Evolutionary conservation across 2,888 invertebrate species (phyloP), one percentile per base, ranked within the genome.

Genomic region (Aspidiotus destructor): DNA sequence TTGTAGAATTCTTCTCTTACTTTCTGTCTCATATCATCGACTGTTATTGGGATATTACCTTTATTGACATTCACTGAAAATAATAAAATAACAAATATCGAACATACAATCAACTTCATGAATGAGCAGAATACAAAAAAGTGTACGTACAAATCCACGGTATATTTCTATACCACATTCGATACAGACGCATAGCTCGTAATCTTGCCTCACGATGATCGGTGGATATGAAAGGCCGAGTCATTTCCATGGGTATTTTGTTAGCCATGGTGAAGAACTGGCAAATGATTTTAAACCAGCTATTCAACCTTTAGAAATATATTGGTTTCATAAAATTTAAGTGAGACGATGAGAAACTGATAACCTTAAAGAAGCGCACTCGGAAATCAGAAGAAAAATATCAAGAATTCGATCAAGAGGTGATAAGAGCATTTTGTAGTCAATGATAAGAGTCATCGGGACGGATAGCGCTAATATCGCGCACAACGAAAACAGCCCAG

Each of bases 121-220:
- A n/a, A 48, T 48, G n/a, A 28, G n/a, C 48, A 48, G 2, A 13
- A 11, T 48, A 48, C 48, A 1, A 11, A 48, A n/a, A 71, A 60
- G 42, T 58, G 48, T 71, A 81, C 85, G 81, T 81, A 93, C 95
- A 85, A 75, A 94, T 83, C 77, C 86, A 87, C 8, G 95, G 95
- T 71, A 94, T 82, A 79, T 94, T 92, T 72, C 95, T 86, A 79
- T 89, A 92, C 94, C 96, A 97, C 69, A 93, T 88, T 80, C 89
- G 92, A 78, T 96, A 97, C 69, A 97, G 81, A 77, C 85, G 89
- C 9, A 95, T 76, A 1, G 91, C 95, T 77, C 94, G 84, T 75
- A 83, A 83, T 74, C 84, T 85, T 1, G 95, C 93, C 77, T 96
- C 94, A 6, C 79, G 81, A 57, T 79, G 80, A 76, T 86, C 86